Percentiles rank a stretch among this genome's conserved stretches.
phyloP scores from a whole-genome alignment of 1,140 invertebrate species.

The Acromyrmex echinatior region DNA sequence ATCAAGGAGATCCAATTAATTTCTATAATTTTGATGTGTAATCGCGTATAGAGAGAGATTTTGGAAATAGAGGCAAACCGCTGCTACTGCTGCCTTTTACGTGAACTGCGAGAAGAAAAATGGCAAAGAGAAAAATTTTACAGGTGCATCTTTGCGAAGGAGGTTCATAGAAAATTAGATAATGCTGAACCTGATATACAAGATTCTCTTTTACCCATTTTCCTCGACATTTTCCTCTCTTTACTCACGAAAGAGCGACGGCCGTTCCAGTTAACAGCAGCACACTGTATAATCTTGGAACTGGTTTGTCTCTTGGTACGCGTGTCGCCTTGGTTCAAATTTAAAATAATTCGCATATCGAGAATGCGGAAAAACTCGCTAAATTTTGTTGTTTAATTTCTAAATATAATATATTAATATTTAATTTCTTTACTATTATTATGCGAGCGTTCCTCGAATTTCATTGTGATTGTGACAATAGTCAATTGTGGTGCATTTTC shows the following conservation, averaged over 20 bases:
- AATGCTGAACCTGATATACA: slow-evolving; percentile 3
- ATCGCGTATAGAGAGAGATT: not conserved
- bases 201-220: slow-evolving; percentile 9
- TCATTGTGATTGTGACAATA: not conserved
- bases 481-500: not conserved
- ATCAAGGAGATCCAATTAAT: not conserved
- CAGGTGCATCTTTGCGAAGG: not conserved
- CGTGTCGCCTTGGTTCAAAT: not conserved
- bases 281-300: not conserved
- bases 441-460: not conserved
- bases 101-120: not conserved
- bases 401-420: too few relatives aligned
- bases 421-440: not conserved
- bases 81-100: not conserved
- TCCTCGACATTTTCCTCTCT: slow-evolving; percentile 34
- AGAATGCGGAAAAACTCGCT: not conserved
- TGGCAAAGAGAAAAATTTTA: slow-evolving; percentile 4
- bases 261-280: not conserved
- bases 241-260: not conserved
- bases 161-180: slow-evolving; percentile 11
- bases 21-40: not conserved
- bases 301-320: not conserved
- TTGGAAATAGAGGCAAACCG: not conserved
- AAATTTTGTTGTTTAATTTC: not conserved
- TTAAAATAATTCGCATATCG: slow-evolving; percentile 11